Base-by-base conservation (phyloP, 2,888 invertebrate species). In the Micropterix aruncella region DNA sequence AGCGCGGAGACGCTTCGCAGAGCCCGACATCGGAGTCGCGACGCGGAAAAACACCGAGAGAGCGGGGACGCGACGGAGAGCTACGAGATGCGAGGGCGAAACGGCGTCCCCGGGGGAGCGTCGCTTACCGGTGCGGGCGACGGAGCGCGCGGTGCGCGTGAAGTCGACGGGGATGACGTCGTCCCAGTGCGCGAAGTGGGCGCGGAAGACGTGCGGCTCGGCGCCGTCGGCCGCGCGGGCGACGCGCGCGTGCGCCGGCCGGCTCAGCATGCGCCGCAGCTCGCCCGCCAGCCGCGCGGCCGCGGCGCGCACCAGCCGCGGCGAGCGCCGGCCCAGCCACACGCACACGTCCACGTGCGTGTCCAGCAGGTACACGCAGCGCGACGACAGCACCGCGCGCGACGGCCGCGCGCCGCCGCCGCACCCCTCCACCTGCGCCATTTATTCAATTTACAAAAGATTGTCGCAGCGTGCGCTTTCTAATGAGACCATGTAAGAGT, bases 131-230 rank as follows among this genome's bases (percentile, higher is more conserved):
- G 97, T 92, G 56, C 92, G 82, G 37, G 87, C 87, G 1, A 99
- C 96, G 0, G 96, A 96, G 60, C 94, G 95, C 0, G 96, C 96
- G 0, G 97, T 97, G 51, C 97, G 79, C 1, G 99, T 99, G 64
- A 94, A 99, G 70, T 99, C 99, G 4, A 97, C 97, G 0, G 94
- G 95, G 55, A 99, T 92, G 15, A 99, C 94, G 65, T 99, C 97
- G 60, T 99, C 96, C 99, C 99, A 99, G 5, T 93, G 95, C 40
- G 79, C 66, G 67, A 99, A 99, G 66, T 97, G 96, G 1, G 89
- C 87, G 65, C 97, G 96, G 68, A 99, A 99, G 52, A 96, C 81
- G 77, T 87, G 53, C 7, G 85, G 80, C 61, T 91, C 91, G 2
- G 87, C 89, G 45, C 91, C 95, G 67, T 97, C 94, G 55, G 94